Percentiles rank a stretch among this genome's conserved stretches.
Conservation (phyloP, 1,140 invertebrate species). For the Dermatophagoides farinae region DNA sequence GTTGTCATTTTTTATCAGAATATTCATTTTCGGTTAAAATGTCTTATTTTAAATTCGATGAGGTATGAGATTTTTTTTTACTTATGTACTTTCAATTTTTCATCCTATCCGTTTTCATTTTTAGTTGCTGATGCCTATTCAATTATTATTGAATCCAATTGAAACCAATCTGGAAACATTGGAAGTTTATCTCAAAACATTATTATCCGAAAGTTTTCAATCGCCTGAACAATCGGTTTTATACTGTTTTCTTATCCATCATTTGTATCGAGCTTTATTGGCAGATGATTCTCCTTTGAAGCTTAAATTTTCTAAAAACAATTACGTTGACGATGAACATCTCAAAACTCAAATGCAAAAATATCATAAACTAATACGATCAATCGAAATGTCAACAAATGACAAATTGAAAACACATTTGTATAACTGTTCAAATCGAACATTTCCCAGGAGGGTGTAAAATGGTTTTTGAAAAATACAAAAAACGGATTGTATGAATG, state of each 20-base stretch:
- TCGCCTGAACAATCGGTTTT: neutral
- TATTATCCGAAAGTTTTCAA: constrained; percentile 1
- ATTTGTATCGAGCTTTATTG: constrained; percentile 3
- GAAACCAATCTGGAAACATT: constrained; percentile 5
- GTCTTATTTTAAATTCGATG: neutral
- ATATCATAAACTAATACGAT: neutral
- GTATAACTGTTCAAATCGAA: neutral
- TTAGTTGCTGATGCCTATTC: neutral
- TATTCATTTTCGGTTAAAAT: neutral
- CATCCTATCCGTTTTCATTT: neutral
- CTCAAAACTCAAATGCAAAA: neutral
- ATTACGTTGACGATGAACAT: neutral
- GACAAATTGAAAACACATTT: neutral
- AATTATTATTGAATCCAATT: neutral
- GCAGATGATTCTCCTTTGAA: neutral
- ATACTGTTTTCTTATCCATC: neutral
- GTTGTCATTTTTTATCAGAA: neutral
- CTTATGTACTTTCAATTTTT: neutral
- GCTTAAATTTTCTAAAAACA: neutral
- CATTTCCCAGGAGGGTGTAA: too few relatives aligned
- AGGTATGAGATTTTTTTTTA: constrained; percentile 3
- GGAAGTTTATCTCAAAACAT: constrained; percentile 5
- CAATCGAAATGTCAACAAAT: constrained; percentile 4
- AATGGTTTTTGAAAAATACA: too few relatives aligned
- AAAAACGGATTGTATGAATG: too few relatives aligned